Percentiles rank a stretch among this genome's conserved stretches.
Conservation (phyloP, 2,888 invertebrate species). For the Lordiphosa andalusiaca region DNA sequence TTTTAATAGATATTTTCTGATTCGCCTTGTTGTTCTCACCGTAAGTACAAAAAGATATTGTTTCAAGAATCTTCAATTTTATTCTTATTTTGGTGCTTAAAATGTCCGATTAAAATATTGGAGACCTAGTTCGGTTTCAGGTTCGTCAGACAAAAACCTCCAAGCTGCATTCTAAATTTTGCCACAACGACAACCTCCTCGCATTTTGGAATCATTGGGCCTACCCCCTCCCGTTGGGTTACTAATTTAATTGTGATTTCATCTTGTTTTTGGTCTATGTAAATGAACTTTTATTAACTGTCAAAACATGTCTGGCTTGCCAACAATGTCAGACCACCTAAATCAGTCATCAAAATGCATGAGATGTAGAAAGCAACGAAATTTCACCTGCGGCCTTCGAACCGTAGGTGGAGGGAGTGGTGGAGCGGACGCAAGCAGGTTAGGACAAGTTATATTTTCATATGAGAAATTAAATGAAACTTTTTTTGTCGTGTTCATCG, state of each 20-base stretch:
- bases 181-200: background rate
- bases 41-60: no score
- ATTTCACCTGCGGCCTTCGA: slow-evolving; percentile 6
- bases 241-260: slow-evolving; percentile 10
- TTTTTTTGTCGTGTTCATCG: slow-evolving; percentile 5
- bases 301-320: slow-evolving; percentile 25
- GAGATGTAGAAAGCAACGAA: slow-evolving; percentile 5
- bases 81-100: no score
- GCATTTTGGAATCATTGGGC: background rate
- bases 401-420: no score
- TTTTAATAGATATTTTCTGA: no score
- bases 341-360: slow-evolving; percentile 36
- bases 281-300: slow-evolving; percentile 50
- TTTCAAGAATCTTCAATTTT: no score
- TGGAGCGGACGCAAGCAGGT: background rate
- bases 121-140: no score
- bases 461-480: slow-evolving; percentile 40
- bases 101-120: no score
- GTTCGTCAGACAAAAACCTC: background rate
- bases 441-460: slow-evolving; percentile 32
- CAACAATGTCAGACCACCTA: slow-evolving; percentile 22
- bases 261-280: slow-evolving; percentile 6
- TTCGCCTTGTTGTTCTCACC: no score
- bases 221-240: background rate
- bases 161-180: background rate